Evolutionary conservation across 92 coral and sea anemone species (phyloP).

Genomic region (Pocillopora meandrina): DNA sequence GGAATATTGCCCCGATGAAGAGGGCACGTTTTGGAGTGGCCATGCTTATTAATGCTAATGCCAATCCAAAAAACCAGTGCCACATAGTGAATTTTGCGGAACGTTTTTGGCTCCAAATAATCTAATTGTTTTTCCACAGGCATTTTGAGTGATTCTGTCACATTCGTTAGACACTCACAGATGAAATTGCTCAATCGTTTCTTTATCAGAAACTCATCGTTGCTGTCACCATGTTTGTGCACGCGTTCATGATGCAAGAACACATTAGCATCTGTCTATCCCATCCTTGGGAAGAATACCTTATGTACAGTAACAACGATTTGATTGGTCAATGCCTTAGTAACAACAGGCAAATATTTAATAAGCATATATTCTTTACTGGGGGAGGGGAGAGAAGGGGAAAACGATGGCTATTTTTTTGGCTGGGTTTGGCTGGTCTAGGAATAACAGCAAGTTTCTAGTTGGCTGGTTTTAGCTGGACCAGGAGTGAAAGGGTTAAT

Average conservation of each 20-base stretch:
- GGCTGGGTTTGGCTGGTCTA: conserved; percentile 19
- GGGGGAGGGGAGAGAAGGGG: not conserved
- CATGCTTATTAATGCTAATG: too few relatives aligned
- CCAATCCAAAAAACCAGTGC: too few relatives aligned
- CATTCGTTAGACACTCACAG: too few relatives aligned
- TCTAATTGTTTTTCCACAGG: too few relatives aligned
- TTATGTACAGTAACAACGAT: not conserved
- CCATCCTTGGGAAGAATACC: not conserved
- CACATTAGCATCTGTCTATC: not conserved
- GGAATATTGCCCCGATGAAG: too few relatives aligned
- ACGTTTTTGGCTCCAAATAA: too few relatives aligned
- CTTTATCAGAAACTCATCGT: not conserved
- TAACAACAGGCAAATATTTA: not conserved
- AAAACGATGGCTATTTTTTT: not conserved
- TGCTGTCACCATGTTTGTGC: not conserved
- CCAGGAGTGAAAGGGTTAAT: conserved; percentile 38
- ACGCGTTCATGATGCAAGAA: not conserved
- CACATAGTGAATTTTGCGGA: too few relatives aligned
- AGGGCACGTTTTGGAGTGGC: too few relatives aligned
- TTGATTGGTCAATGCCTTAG: conserved; percentile 6
- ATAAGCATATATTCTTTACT: not conserved
- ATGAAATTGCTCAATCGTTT: not conserved
- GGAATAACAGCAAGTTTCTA: not conserved
- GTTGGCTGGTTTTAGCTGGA: conserved; percentile 19
- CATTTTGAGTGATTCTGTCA: too few relatives aligned